A percentile compares a stretch with the other conserved stretches of the same genome.
phyloP scores from a whole-genome alignment of 1,140 invertebrate species.

The Drosophila tani region DNA sequence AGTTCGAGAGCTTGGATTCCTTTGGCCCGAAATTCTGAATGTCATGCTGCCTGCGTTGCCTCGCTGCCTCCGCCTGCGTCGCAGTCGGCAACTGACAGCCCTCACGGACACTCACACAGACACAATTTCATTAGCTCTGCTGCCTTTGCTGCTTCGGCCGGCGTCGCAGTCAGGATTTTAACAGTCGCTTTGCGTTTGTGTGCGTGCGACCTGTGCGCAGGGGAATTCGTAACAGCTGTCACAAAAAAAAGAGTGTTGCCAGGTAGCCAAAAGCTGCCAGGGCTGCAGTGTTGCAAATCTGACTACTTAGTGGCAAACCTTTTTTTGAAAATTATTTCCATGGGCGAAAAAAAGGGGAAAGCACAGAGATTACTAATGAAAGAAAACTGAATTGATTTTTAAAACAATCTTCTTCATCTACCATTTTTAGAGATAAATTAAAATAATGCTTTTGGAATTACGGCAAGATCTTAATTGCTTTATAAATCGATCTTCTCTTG shows the following conservation, averaged over 20 bases:
- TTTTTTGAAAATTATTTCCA: too few species aligned
- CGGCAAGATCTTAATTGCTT: too few species aligned
- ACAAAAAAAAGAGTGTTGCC: conserved; percentile 37
- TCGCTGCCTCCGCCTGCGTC: not conserved
- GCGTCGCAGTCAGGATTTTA: conserved; percentile 16
- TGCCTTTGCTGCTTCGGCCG: not conserved
- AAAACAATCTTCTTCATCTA: too few species aligned
- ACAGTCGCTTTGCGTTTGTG: conserved; percentile 15
- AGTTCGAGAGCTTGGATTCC: conserved; percentile 19
- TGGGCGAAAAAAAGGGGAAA: not conserved
- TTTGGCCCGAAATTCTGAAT: conserved; percentile 28
- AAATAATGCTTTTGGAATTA: too few species aligned
- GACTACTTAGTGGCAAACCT: too few species aligned
- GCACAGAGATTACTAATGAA: too few species aligned
- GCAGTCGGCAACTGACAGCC: too few species aligned
- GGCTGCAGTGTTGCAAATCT: not conserved
- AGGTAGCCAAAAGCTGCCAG: conserved; percentile 25
- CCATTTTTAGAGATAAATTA: too few species aligned
- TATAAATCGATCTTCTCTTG: too few species aligned
- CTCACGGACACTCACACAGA: too few species aligned
- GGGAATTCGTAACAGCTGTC: conserved; percentile 57
- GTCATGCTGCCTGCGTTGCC: not conserved
- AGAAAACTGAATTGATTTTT: too few species aligned
- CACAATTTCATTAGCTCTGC: too few species aligned
- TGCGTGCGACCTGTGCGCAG: conserved; percentile 40